A percentile compares a stretch with the other conserved stretches of the same genome.
Evolutionary conservation across 2,797 vertebrate species (phyloP).

Genomic region (Odontamblyopus rebecca): DNA sequence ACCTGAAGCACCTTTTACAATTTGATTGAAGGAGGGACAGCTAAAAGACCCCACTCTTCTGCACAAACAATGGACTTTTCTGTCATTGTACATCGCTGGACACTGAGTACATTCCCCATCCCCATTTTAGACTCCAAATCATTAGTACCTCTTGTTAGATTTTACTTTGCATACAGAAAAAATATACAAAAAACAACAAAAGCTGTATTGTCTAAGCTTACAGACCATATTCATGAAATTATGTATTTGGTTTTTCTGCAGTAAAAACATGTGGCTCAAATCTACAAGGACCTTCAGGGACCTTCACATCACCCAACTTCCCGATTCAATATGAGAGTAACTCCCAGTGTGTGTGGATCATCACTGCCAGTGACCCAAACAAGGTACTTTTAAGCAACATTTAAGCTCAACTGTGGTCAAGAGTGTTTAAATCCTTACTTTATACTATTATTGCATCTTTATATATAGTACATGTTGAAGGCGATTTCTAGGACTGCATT

Average conservation of each 20-base stretch:
- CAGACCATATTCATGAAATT: not conserved
- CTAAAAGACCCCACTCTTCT: slow-evolving; percentile 57
- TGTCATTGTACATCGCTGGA: slow-evolving; percentile 52
- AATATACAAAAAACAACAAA: too few relatives aligned
- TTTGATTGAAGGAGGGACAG: slow-evolving; percentile 68
- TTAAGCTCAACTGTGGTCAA: slow-evolving; percentile 20
- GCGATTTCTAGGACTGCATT: not conserved
- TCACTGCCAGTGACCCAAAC: slow-evolving; percentile 89
- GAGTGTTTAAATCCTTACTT: not conserved
- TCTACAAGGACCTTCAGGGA: slow-evolving; percentile 90
- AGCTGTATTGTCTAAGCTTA: too few relatives aligned
- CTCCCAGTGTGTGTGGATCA: slow-evolving; percentile 96
- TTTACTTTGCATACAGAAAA: not conserved
- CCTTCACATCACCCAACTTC: slow-evolving; percentile 95
- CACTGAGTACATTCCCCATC: slow-evolving; percentile 32
- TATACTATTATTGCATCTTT: too few relatives aligned
- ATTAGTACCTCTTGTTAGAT: too few relatives aligned
- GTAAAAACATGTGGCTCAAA: slow-evolving; percentile 96
- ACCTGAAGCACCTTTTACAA: slow-evolving; percentile 65
- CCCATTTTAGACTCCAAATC: slow-evolving; percentile 29
- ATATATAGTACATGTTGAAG: not conserved
- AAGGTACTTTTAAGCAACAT: slow-evolving; percentile 81
- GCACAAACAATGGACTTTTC: slow-evolving; percentile 58
- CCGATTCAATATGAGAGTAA: slow-evolving; percentile 98
- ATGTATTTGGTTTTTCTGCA: slow-evolving; percentile 59